Base-by-base conservation (phyloP, 2,797 vertebrate species). In the Clarias laeviceps region DNA sequence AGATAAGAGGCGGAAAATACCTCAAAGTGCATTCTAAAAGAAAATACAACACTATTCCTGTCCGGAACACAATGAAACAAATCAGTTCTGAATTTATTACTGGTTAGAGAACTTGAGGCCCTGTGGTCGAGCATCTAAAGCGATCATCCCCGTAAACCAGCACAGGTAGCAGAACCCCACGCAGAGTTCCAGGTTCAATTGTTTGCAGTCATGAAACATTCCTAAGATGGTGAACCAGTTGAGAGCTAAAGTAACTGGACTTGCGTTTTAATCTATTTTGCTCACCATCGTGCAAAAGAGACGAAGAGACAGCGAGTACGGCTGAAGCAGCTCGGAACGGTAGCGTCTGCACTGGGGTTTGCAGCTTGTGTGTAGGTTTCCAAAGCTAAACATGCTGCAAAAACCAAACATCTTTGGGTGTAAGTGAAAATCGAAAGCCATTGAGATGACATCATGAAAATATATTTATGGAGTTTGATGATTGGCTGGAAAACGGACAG, bases 401-500 rank as follows among this genome's bases (percentile, higher is more conserved):
- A 73, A 73, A 27, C 54, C 54, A 77, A 59, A 77, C 74, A 77
- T 4, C 27, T 34, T 54, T 59, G 74, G 74, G 54, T 77, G 54
- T 77, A 57, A 77, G 27, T 79, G 57, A 37, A 50, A 65, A 50
- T 50, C n/a, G 37, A 50, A 80, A 80, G 61, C 61, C 78, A 40
- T 62, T 64, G n/a, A 40, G 24, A 66, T 80, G 79, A 80, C 62
- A 32, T 80, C 79, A 80, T 29, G n/a, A n/a, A 27, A 18, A 66
- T 66, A 66, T 66, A 54, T 80, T 65, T 80, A 80, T 8, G 18
- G 24, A 50, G 20, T 40, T 37, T 40, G 57, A 37, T 37, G 76
- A 79, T 66, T 54, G n/a, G 15, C 15, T 78, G 83, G 59, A 68
- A 79, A 69, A 84, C 2, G 7, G 76, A 78, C 74, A 79, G 83